Base-by-base conservation (phyloP, 2,113 vertebrate species). In the Sceloporus tristichus region DNA sequence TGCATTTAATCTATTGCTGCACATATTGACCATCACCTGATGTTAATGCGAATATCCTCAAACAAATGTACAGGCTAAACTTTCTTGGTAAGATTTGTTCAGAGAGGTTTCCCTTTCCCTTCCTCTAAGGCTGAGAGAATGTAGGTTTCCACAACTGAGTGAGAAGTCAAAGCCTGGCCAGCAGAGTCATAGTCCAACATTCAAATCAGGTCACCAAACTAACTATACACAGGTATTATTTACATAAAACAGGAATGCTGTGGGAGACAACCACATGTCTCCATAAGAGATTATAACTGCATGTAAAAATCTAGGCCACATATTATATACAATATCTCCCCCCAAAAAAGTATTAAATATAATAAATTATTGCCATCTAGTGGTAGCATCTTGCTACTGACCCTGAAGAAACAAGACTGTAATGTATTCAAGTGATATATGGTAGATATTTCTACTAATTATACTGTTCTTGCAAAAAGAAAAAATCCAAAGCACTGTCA, bases 281-380 rank as follows among this genome's bases (percentile, higher is more conserved):
- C 48, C 11, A 0, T 38, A 40, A 86, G 34, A 54, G 16, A 53
- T 53, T 4, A 76, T 38, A 13, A 5, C 3, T 34, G 56, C 56
- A 14, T 62, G 59, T 14, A 80, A 62, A 56, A 16, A 40, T n/a
- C 27, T 71, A 68, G 68, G 68, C 68, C 29, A 71, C 9, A 71
- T 11, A 27, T 71, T 23, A 71, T 27, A 3, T 8, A 29, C n/a
- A 65, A 65, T 13, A 10, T 34, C 34, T 34, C 34, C 25, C 4
- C 2, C n/a, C 2, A 40, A 48, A 79, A 40, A 29, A 56, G 27
- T 16, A 70, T 14, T 40, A 81, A 66, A 54, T 10, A 23, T 79
- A 81, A 5, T 87, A 34, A 74, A 73, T 87, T 78, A 87, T n/a
- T 62, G 94, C 92, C 95, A 93, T 10, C 95, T 96, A 92, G 65